Conservation (phyloP, 2,113 vertebrate genomes). For the Carlito syrichta region DNA sequence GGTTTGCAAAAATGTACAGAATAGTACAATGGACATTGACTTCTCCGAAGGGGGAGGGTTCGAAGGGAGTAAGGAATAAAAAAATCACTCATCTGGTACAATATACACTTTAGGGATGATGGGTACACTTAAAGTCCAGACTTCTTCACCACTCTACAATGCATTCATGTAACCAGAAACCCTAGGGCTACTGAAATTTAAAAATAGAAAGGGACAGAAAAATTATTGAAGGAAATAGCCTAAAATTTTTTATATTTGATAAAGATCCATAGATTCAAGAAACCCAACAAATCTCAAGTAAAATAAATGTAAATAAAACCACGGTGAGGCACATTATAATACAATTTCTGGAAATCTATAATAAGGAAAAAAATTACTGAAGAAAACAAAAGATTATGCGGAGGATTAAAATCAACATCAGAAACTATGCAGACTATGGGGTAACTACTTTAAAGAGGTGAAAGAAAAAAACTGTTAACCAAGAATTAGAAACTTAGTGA, state of each 20-base stretch:
- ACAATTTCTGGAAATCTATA: not conserved
- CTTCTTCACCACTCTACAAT: no score
- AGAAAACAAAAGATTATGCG: not conserved
- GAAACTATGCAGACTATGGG: not conserved
- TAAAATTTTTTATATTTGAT: not conserved
- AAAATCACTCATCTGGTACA: no score
- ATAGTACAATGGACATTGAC: no score
- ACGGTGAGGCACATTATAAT: not conserved
- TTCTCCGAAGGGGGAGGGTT: no score
- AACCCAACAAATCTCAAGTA: not conserved
- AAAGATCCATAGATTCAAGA: not conserved
- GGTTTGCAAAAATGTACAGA: no score
- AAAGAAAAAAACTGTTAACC: not conserved
- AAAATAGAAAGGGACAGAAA: not conserved
- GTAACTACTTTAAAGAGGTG: not conserved
- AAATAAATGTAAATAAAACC: not conserved
- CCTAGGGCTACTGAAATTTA: no score
- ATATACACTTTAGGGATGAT: no score
- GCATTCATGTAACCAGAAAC: no score
- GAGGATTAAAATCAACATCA: not conserved
- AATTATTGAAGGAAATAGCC: not conserved
- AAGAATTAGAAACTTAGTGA: not conserved
- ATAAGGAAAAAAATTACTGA: not conserved
- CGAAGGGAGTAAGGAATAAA: no score
- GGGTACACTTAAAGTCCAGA: no score